Conservation (phyloP, 1,140 invertebrate genomes). For the Phortica variegata region DNA sequence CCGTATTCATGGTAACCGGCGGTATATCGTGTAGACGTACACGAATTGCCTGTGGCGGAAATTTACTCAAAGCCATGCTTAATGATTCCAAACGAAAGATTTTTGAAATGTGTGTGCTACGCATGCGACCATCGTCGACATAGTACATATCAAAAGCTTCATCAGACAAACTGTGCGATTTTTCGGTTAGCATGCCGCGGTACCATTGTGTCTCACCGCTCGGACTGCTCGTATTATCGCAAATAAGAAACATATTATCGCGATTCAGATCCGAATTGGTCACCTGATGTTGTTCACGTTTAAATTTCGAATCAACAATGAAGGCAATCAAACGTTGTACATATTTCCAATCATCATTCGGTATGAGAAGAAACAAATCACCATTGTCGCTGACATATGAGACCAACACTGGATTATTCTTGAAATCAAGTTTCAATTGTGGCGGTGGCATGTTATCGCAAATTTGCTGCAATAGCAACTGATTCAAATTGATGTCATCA, state of each 20-base stretch:
- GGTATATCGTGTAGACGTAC: slow-evolving; percentile 46
- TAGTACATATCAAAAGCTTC: slow-evolving; percentile 44
- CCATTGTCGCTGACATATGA: slow-evolving; percentile 46
- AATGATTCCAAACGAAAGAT: slow-evolving; percentile 50
- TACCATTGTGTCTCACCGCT: slow-evolving; percentile 38
- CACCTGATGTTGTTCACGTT: slow-evolving; percentile 34
- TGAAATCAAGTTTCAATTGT: slow-evolving; percentile 31
- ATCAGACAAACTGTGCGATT: slow-evolving; percentile 28
- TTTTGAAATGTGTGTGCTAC: slow-evolving; percentile 44
- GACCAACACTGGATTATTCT: slow-evolving; percentile 36
- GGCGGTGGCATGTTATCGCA: slow-evolving; percentile 35
- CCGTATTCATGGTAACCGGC: slow-evolving; percentile 30
- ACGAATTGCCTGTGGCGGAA: slow-evolving; percentile 39
- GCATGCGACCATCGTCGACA: slow-evolving; percentile 44
- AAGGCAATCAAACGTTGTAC: slow-evolving; percentile 40
- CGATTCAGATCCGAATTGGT: slow-evolving; percentile 31
- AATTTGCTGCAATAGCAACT: slow-evolving; percentile 38
- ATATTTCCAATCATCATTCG: slow-evolving; percentile 40
- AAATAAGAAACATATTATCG: slow-evolving; percentile 44
- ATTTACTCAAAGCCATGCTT: slow-evolving; percentile 43
- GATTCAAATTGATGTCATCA: slow-evolving; percentile 47
- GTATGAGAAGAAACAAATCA: slow-evolving; percentile 41
- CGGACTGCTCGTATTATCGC: slow-evolving; percentile 26
- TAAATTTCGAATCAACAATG: slow-evolving; percentile 32
- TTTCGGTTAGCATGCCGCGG: slow-evolving; percentile 34